Percentiles rank a stretch among this genome's conserved stretches.
phyloP scores from a whole-genome alignment of 2,888 invertebrate species.

The Campoplex nolae region DNA sequence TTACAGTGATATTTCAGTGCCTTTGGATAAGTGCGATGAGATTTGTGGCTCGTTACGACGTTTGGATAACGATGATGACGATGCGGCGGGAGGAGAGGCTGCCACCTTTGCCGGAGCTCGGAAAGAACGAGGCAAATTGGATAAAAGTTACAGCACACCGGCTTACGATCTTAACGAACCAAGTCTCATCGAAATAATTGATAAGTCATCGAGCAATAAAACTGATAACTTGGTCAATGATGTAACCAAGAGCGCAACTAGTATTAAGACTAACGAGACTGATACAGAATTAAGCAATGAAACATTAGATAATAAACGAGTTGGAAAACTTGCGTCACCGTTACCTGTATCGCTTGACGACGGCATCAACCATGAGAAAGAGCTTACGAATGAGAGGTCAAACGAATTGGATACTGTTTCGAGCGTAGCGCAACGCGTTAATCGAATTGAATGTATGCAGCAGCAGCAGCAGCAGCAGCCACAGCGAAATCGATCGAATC shows the following conservation, averaged over 20 bases:
- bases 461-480: background rate
- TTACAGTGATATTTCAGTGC: constrained; percentile 69
- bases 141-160: constrained; percentile 94
- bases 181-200: constrained; percentile 73
- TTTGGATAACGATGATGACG: constrained; percentile 11
- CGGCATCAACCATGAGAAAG: constrained; percentile 22
- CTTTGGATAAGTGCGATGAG: constrained; percentile 66
- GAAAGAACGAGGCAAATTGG: constrained; percentile 87
- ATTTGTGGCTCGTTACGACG: constrained; percentile 32
- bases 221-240: constrained; percentile 54
- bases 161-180: constrained; percentile 89
- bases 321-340: constrained; percentile 1
- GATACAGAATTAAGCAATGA: constrained; percentile 72
- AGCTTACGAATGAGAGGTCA: constrained; percentile 49
- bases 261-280: constrained; percentile 75
- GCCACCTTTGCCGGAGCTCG: constrained; percentile 42
- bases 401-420: constrained; percentile 64
- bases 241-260: constrained; percentile 70
- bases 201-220: constrained; percentile 62
- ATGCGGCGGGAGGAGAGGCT: background rate
- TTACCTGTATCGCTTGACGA: constrained; percentile 23
- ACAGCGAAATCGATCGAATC: background rate
- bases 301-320: constrained; percentile 67
- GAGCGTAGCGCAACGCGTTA: constrained; percentile 73
- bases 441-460: constrained; percentile 71